phyloP scores from a whole-genome alignment of 2,113 vertebrate species.

The Ifrita kowaldi region DNA sequence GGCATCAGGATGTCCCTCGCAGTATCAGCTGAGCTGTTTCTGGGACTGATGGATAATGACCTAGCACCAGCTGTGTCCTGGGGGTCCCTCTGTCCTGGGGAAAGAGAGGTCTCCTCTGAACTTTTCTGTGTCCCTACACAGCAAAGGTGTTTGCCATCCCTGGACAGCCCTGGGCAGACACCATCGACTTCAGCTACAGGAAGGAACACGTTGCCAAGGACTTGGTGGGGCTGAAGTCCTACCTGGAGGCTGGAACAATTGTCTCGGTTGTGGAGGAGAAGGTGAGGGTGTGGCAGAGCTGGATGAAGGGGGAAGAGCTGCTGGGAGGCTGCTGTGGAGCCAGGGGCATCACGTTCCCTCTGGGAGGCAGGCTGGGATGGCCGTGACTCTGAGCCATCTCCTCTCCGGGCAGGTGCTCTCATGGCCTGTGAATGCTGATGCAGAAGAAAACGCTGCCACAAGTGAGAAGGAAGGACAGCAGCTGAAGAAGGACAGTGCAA shows the following conservation, averaged over 20 bases:
- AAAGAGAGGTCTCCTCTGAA: neutral
- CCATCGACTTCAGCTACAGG: slow-evolving; percentile 69
- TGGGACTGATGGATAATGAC: neutral
- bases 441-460: neutral
- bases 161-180: slow-evolving; percentile 71
- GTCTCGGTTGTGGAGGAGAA: slow-evolving; percentile 82
- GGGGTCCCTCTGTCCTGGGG: neutral
- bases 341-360: neutral
- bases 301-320: neutral
- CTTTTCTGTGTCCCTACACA: neutral
- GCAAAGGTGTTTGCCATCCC: slow-evolving; percentile 43
- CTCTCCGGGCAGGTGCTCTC: slow-evolving; percentile 61
- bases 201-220: slow-evolving; percentile 60
- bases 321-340: neutral
- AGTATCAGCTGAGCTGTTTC: neutral
- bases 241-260: slow-evolving; percentile 70
- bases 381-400: neutral
- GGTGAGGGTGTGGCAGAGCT: slow-evolving; percentile 49
- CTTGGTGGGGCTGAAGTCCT: slow-evolving; percentile 77
- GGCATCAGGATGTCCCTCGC: neutral
- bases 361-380: neutral
- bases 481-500: neutral
- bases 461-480: slow-evolving; percentile 24
- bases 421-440: slow-evolving; percentile 49
- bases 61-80: rapidly evolving